Base-by-base conservation (phyloP, 2,797 vertebrate genomes). In the Pteropus rufus region DNA sequence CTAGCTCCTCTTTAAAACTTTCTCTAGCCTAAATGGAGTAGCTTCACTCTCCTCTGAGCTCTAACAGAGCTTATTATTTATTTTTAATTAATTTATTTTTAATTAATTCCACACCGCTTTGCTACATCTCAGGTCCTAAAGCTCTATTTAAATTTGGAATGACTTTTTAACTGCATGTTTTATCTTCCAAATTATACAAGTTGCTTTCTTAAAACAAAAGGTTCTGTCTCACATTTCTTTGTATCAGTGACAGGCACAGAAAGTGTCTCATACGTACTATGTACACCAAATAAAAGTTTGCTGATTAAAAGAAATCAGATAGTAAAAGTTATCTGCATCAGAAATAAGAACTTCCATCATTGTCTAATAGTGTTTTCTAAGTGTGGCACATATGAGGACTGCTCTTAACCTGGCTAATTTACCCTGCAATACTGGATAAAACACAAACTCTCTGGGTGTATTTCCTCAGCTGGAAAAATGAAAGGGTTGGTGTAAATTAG, bases 401-500 rank as follows among this genome's bases (percentile, higher is more conserved):
- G 26, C 67, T 92, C 72, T 90, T 93, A 94, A 96, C 88, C 88
- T 72, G 69, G 65, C 65, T 90, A 96, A 97, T 92, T 95, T 93
- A 91, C 54, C 56, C 85, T 75, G 41, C 84, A 81, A 94, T 90
- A 91, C n/a, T 34, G 60, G 93, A 90, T 95, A 95, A 97, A 97
- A 96, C 46, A 87, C 76, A 92, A 95, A 91, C n/a, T 64, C 96
- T 89, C 67, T 62, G 39, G 79, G 46, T 46, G 1, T 97, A 95
- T 92, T 96, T 95, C 94, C 77, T 97, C 81, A 86, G 44, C 64
- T 93, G 73, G 89, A 96, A 96, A 96, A 96, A 96, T 93, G 73
- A 97, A 97, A 97, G 87, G 14, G 44, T 81, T 95, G 44, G 41
- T 94, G 56, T 96, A 97, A 96, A 97, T 96, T 96, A 95, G 89